A percentile compares a stretch with the other conserved stretches of the same genome.
Evolutionary conservation across 2,888 invertebrate species (phyloP).

Genomic region (Drosophila algonquin): DNA sequence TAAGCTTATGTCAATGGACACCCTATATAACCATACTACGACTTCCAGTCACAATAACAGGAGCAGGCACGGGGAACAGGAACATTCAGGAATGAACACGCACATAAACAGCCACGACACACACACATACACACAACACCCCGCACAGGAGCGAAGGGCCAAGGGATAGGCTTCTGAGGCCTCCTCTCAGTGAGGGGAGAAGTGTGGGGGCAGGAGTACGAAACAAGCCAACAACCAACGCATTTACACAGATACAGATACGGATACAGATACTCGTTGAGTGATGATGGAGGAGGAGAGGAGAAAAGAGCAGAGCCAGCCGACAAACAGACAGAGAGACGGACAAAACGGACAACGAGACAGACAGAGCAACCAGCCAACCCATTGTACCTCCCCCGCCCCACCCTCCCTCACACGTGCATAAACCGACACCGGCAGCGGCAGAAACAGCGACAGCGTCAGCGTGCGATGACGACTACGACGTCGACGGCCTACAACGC

Average conservation of each 20-base stretch:
- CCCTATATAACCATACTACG: not conserved
- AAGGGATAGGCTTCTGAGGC: conserved; percentile 1
- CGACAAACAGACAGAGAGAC: conserved; percentile 29
- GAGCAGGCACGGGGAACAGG: conserved; percentile 60
- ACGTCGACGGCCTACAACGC: conserved; percentile 72
- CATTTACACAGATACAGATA: conserved; percentile 80
- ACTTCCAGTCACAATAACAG: conserved; percentile 65
- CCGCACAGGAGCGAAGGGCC: conserved; percentile 30
- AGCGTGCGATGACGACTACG: conserved; percentile 39
- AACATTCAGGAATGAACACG: conserved; percentile 38
- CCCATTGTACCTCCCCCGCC: conserved; percentile 69
- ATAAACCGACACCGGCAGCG: conserved; percentile 46
- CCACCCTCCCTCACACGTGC: conserved; percentile 60
- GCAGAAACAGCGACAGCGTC: conserved; percentile 35
- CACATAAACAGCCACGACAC: conserved; percentile 38
- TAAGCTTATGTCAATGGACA: not conserved
- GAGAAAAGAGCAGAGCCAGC: conserved; percentile 26
- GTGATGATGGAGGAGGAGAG: conserved; percentile 24
- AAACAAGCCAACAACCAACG: conserved; percentile 61
- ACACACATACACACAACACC: conserved; percentile 23
- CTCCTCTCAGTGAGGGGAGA: conserved; percentile 14
- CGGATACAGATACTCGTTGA: conserved; percentile 66
- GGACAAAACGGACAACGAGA: conserved; percentile 24
- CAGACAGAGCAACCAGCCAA: conserved; percentile 29
- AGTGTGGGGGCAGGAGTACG: conserved; percentile 27